phyloP scores from a whole-genome alignment of 1,140 invertebrate genomes.

The Caenorhabditis latens region DNA sequence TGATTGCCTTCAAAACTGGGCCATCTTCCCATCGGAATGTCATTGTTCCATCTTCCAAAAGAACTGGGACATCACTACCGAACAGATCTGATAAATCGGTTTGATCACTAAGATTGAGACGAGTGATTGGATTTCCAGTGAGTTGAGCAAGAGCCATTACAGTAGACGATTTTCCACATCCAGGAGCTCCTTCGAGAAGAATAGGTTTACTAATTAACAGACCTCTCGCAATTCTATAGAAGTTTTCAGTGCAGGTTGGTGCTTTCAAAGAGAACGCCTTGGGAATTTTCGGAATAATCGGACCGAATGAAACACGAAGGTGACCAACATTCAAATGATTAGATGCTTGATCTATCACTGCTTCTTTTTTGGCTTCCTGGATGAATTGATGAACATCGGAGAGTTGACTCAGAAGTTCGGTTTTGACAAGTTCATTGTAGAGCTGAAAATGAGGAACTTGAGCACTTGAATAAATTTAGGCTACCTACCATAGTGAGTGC shows the following conservation, averaged over 20 bases:
- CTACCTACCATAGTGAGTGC: constrained; percentile 57
- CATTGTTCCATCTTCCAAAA: constrained; percentile 85
- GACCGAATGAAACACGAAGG: constrained; percentile 63
- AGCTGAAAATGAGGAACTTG: neutral
- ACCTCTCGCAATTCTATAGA: constrained; percentile 85
- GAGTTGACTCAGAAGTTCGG: neutral
- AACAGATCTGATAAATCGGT: constrained; percentile 98
- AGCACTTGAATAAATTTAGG: neutral
- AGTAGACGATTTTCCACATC: constrained; percentile 96
- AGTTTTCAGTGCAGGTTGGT: constrained; percentile 87
- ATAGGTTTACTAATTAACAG: constrained; percentile 90
- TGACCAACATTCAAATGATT: constrained; percentile 49
- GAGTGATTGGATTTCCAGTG: constrained; percentile 85
- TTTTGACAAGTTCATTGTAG: neutral
- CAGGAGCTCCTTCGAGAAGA: constrained; percentile 95
- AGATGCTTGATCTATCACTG: constrained; percentile 12
- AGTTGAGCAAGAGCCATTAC: constrained; percentile 90
- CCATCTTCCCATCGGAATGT: constrained; percentile 96
- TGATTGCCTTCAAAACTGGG: constrained; percentile 91
- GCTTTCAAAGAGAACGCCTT: constrained; percentile 84
- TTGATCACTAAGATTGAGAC: constrained; percentile 98
- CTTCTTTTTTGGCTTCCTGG: neutral
- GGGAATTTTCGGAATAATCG: constrained; percentile 45
- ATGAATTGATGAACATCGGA: constrained; percentile 4
- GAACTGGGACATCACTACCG: constrained; percentile 93